phyloP scores from a whole-genome alignment of 92 coral and sea anemone species.

The Montipora capitata region DNA sequence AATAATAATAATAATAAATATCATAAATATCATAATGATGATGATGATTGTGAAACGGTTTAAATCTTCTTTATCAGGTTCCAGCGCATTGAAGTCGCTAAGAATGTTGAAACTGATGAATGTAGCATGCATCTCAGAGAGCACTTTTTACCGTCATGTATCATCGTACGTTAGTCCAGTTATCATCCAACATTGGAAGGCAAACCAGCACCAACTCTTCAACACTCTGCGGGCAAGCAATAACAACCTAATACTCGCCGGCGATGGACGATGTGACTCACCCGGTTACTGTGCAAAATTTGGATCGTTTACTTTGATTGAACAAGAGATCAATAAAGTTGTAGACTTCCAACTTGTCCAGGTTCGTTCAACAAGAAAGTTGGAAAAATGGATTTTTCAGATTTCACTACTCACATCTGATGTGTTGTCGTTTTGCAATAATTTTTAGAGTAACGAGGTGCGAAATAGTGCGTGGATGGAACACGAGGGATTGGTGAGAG shows the following conservation, averaged over 20 bases:
- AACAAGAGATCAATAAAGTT: constrained; percentile 52
- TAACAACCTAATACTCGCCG: constrained; percentile 27
- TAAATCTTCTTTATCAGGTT: neutral
- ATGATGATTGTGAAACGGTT: no score
- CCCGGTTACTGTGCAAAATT: constrained; percentile 67
- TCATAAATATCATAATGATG: neutral
- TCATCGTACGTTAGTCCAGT: constrained; percentile 21
- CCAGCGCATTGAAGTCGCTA: constrained; percentile 9
- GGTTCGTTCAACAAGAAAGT: constrained; percentile 27
- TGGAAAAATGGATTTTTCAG: no score
- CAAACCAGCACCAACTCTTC: constrained; percentile 30
- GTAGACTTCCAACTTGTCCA: constrained; percentile 72
- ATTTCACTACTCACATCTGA: no score
- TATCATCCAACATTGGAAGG: constrained; percentile 55
- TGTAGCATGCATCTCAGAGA: constrained; percentile 35
- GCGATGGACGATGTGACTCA: constrained; percentile 74
- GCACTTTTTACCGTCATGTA: constrained; percentile 45
- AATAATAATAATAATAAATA: neutral
- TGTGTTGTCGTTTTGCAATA: neutral
- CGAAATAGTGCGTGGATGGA: constrained; percentile 65
- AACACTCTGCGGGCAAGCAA: neutral
- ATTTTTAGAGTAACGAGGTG: constrained; percentile 64
- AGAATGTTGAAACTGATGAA: constrained; percentile 35
- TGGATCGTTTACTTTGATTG: constrained; percentile 65
- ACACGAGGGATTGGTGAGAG: constrained; percentile 46